A percentile compares a stretch with the other conserved stretches of the same genome.
Conservation (phyloP, 2,888 invertebrate species). For the Stegana nigrithorax region DNA sequence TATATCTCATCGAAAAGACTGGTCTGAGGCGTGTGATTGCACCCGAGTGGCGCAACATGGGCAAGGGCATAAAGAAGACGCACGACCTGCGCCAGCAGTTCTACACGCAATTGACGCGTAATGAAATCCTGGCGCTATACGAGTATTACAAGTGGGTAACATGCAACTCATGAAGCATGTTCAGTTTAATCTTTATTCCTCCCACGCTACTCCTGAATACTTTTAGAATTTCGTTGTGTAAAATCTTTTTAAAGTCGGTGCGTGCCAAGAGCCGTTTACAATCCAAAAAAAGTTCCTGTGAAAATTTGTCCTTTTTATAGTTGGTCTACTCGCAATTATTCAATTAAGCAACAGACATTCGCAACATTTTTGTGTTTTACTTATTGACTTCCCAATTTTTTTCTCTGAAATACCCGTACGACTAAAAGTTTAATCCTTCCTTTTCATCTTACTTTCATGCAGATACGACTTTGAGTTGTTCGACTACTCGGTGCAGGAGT, state of each 20-base stretch:
- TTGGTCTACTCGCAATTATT: too few species aligned
- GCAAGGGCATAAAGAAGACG: conserved; percentile 79
- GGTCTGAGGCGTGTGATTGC: conserved; percentile 80
- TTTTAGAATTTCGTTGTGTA: too few species aligned
- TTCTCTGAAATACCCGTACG: too few species aligned
- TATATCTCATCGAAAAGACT: conserved; percentile 82
- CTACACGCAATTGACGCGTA: conserved; percentile 80
- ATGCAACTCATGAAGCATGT: neutral
- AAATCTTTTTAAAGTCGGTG: too few species aligned
- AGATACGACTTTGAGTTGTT: conserved; percentile 90
- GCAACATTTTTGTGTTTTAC: too few species aligned
- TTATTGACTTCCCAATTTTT: too few species aligned
- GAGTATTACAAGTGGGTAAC: conserved; percentile 79
- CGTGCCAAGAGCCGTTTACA: too few species aligned
- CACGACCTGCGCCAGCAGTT: conserved; percentile 79
- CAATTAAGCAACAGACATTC: too few species aligned
- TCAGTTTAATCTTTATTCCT: too few species aligned
- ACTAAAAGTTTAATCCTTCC: neutral
- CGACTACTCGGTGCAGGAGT: conserved; percentile 80
- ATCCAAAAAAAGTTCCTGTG: too few species aligned
- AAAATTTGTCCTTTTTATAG: too few species aligned
- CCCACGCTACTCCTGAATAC: too few species aligned
- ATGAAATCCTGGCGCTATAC: conserved; percentile 81
- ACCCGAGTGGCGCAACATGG: conserved; percentile 86
- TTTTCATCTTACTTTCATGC: conserved; percentile 44